Evolutionary conservation across 2,888 invertebrate species (phyloP).

Genomic region (Sphaerophoria rueppellii): DNA sequence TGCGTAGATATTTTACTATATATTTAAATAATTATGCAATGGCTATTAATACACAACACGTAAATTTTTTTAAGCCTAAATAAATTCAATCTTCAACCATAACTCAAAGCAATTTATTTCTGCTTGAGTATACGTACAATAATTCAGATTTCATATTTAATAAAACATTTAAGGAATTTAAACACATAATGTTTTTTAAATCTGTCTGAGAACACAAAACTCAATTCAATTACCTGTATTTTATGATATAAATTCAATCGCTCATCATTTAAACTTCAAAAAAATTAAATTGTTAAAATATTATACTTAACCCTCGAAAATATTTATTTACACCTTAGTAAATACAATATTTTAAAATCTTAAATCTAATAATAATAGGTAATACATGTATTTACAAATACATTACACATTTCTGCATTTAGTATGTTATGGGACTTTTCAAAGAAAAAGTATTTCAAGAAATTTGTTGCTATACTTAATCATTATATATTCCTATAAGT

Average conservation of each 20-base stretch:
- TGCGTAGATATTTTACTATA: too few relatives aligned
- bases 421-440: constrained; percentile 8
- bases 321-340: constrained; percentile 32
- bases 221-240: constrained; percentile 63
- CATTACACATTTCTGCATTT: constrained; percentile 23
- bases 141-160: too few relatives aligned
- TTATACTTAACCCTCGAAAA: constrained; percentile 6
- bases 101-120: too few relatives aligned
- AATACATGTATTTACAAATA: too few relatives aligned
- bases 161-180: too few relatives aligned
- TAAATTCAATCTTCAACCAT: too few relatives aligned
- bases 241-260: constrained; percentile 11
- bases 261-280: constrained; percentile 7
- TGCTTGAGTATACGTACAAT: too few relatives aligned
- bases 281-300: background rate
- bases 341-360: too few relatives aligned
- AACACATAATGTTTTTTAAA: constrained; percentile 1
- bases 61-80: too few relatives aligned
- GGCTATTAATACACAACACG: too few relatives aligned
- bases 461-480: constrained; percentile 33
- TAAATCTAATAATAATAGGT: too few relatives aligned
- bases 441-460: constrained; percentile 35
- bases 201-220: constrained; percentile 50
- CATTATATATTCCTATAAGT: constrained; percentile 43
- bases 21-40: too few relatives aligned